Evolutionary conservation across 1,140 invertebrate genomes (phyloP), one percentile per base, ranked within the genome.

Genomic region (Gryon sp.): DNA sequence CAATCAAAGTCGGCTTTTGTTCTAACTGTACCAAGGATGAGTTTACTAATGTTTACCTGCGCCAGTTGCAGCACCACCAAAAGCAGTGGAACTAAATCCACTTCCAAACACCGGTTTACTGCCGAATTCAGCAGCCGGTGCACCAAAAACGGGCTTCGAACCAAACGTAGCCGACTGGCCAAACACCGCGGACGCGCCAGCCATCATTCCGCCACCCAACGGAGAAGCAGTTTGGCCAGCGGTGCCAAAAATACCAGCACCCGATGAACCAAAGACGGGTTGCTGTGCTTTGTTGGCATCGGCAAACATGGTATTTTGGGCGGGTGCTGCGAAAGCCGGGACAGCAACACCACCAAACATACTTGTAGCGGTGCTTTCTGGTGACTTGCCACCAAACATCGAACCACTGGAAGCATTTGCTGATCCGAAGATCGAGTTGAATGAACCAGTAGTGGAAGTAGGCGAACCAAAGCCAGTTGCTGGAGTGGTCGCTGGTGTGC

Each of bases 141-240:
- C 19, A 6, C 83, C 80, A 15, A 87, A 87, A 12, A 82, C 78
- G 16, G 87, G 80, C 63, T 86, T 84, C 0, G 77, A n/a, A 5
- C 82, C 85, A 50, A 89, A 88, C 2, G 82, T 38, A 1, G 85
- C 57, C 26, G 80, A 11, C n/a, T 76, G 77, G 12, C 79, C 70
- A 19, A 83, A 76, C 1, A 78, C 28, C n/a, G 76, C 65, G 6
- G 62, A 32, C 1, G 45, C 22, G 26, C 45, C 73, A 14, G 52
- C 20, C 20, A 69, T 62, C 22, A 68, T 41, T 15, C 62, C 34
- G 6, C 66, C 30, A 20, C 69, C 70, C 24, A 80, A 43, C 16
- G 78, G 24, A 0, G 76, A 59, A 6, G 63, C 11, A 9, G 34
- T 7, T 38, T 30, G 41, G 50, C 48, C 48, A 9, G 41, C 26